phyloP scores from a whole-genome alignment of 2,797 vertebrate species.

The Linurgus olivaceus region DNA sequence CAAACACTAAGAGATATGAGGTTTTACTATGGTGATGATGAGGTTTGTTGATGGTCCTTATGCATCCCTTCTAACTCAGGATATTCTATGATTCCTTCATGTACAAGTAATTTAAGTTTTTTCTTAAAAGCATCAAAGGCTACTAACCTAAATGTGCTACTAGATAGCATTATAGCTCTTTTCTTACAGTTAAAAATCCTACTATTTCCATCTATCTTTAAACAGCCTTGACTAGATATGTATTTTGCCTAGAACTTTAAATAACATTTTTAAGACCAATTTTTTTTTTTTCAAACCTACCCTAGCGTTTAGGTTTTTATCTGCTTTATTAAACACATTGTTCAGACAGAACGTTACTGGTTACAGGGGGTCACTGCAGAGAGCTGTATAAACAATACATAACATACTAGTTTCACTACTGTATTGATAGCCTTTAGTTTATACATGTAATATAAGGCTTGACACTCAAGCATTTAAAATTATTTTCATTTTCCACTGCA shows the following conservation, averaged over 20 bases:
- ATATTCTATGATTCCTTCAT: not conserved
- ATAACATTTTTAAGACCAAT: not conserved
- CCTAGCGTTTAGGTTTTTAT: not conserved
- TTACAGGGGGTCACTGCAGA: not conserved
- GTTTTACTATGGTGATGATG: not conserved
- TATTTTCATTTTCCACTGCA: not conserved
- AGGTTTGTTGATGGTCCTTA: not conserved
- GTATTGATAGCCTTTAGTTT: not conserved
- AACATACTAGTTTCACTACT: not conserved
- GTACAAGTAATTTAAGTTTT: not conserved
- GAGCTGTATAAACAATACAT: not conserved
- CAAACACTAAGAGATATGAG: not conserved
- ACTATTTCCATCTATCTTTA: not conserved
- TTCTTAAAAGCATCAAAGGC: not conserved
- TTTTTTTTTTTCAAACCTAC: not conserved
- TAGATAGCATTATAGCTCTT: not conserved
- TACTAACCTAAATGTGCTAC: not conserved
- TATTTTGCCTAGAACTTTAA: not conserved
- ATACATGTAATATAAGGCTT: not conserved
- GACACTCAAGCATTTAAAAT: not conserved
- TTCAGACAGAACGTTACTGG: not conserved
- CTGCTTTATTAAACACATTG: slow-evolving; percentile 5
- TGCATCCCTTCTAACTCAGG: not conserved
- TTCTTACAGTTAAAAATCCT: not conserved
- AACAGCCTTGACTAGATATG: not conserved